Evolutionary conservation across 2,797 vertebrate genomes (phyloP).

Genomic region (Silurus lanzhouensis): DNA sequence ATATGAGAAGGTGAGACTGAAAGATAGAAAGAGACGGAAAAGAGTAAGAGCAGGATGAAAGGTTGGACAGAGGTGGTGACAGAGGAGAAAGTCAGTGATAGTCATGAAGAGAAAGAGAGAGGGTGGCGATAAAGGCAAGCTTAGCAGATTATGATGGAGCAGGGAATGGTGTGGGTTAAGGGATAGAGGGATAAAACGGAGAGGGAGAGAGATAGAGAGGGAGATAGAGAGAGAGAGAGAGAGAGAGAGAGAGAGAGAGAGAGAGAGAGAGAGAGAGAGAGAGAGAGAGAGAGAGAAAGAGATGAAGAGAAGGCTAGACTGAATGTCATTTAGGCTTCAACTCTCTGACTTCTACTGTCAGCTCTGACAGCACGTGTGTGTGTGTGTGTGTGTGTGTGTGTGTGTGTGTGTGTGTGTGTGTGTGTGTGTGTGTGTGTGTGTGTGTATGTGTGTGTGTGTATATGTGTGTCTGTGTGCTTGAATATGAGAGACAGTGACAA

Average conservation of each 20-base stretch:
- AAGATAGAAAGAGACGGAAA: not conserved
- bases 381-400: not conserved
- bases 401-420: not conserved
- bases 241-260: not conserved
- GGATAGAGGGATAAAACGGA: not conserved
- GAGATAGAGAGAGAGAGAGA: not conserved
- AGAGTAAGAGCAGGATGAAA: conserved; percentile 21
- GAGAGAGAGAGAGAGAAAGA: not conserved
- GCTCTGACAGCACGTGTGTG: not conserved
- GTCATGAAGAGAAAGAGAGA: conserved; percentile 5
- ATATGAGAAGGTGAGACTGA: conserved; percentile 10
- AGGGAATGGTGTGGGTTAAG: not conserved
- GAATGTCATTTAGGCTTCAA: conserved; percentile 26
- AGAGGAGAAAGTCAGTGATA: conserved; percentile 28
- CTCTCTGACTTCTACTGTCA: conserved; percentile 6
- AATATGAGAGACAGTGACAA: conserved; percentile 15
- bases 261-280: not conserved
- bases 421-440: not conserved
- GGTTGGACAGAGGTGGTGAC: conserved; percentile 12
- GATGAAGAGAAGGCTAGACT: conserved; percentile 1
- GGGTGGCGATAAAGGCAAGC: conserved; percentile 21
- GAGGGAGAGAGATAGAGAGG: not conserved
- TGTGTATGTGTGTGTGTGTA: not conserved
- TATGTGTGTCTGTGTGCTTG: not conserved
- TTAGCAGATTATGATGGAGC: conserved; percentile 3